Evolutionary conservation across 2,797 vertebrate genomes (phyloP).

Genomic region (Diglossa cyanea): DNA sequence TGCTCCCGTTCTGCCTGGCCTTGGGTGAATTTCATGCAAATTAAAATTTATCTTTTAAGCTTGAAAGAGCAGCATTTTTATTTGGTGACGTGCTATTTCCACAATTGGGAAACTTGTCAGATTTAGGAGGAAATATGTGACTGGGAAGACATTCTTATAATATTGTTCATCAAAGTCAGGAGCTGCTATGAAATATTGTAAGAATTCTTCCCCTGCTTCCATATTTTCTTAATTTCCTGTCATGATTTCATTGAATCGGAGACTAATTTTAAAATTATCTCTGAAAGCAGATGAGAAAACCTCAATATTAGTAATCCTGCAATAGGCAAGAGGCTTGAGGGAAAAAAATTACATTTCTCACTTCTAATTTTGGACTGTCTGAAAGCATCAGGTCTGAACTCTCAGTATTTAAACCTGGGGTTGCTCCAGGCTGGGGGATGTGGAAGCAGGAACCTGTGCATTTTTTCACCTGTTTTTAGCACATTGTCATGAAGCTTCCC

Average conservation of each 20-base stretch:
- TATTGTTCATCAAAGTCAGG: neutral
- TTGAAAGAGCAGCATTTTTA: neutral
- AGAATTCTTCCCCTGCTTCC: neutral
- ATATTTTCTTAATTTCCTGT: conserved; percentile 3
- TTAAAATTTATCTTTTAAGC: neutral
- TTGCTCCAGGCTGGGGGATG: neutral
- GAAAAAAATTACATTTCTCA: neutral
- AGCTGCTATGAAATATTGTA: neutral
- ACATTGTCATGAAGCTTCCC: conserved; percentile 39
- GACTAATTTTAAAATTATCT: neutral
- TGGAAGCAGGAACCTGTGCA: neutral
- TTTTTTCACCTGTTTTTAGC: conserved; percentile 58
- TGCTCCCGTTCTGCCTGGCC: neutral
- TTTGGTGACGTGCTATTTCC: neutral
- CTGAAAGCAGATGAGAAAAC: neutral
- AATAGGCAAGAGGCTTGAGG: neutral
- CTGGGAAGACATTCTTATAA: neutral
- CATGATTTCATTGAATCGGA: neutral
- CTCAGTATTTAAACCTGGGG: neutral
- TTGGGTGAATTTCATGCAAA: neutral
- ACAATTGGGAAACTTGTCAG: neutral
- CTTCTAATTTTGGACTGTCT: neutral
- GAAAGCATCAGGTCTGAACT: neutral
- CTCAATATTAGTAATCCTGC: neutral
- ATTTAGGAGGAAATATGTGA: neutral